Evolutionary conservation across 2,888 invertebrate genomes (phyloP).

Genomic region (Dryobota labecula): DNA sequence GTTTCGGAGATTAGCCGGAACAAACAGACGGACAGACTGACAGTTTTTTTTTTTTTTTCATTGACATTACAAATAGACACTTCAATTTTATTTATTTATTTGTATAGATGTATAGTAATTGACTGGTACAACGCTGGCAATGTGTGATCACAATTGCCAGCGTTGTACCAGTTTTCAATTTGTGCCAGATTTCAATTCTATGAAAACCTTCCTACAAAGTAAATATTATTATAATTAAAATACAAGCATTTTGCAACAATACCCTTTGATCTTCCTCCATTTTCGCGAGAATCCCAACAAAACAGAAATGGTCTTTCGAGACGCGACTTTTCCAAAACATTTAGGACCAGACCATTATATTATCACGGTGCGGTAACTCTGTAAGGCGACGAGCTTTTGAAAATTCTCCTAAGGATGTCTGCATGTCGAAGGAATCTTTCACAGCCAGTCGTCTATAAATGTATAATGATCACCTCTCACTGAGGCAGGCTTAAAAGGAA

Average conservation of each 20-base stretch:
- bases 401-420: constrained; percentile 79
- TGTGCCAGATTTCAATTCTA: constrained; percentile 25
- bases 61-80: too few relatives aligned
- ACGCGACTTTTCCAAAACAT: constrained; percentile 69
- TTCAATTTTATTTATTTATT: too few relatives aligned
- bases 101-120: too few relatives aligned
- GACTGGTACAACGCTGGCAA: too few relatives aligned
- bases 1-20: too few relatives aligned
- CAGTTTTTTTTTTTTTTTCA: too few relatives aligned
- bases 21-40: too few relatives aligned
- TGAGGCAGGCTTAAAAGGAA: constrained; percentile 54
- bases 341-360: constrained; percentile 84
- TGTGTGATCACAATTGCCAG: background rate
- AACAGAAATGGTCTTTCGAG: constrained; percentile 62
- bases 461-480: constrained; percentile 83
- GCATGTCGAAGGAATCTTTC: constrained; percentile 81
- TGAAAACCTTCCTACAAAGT: background rate
- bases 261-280: constrained; percentile 43
- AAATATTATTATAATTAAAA: constrained; percentile 45
- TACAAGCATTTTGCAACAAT: constrained; percentile 43
- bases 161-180: constrained; percentile 4
- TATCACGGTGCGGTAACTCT: constrained; percentile 84
- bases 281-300: constrained; percentile 41
- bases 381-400: constrained; percentile 80
- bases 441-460: constrained; percentile 85